These are phyloP conservation scores for Montipora sp. DNA, from an alignment of 64 coral and sea anemone species.

Conservation along the genomic window DNA sequence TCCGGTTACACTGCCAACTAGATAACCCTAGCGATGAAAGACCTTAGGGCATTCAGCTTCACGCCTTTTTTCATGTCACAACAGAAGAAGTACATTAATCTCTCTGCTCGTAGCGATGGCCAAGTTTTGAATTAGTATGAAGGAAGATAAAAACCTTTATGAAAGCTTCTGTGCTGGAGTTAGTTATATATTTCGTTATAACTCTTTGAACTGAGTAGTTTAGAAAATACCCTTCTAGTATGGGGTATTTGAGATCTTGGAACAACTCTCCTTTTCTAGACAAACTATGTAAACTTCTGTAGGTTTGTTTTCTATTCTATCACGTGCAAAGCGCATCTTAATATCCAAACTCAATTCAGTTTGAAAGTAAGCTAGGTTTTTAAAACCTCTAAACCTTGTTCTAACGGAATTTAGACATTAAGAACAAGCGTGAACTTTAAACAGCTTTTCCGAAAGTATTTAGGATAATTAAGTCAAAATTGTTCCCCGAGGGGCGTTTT, in stretches of 20 bases:
- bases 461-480: neutral
- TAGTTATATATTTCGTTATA: neutral
- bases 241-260: neutral
- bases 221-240: neutral
- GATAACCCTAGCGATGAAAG: constrained; percentile 33
- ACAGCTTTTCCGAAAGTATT: neutral
- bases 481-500: neutral
- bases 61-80: constrained; percentile 9
- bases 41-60: neutral
- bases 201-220: neutral
- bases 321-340: constrained; percentile 20
- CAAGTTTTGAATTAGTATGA: neutral
- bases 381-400: constrained; percentile 5
- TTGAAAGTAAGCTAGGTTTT: constrained; percentile 2
- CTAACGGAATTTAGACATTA: neutral
- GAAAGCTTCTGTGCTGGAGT: neutral
- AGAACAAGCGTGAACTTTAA: neutral
- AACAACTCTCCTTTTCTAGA: neutral
- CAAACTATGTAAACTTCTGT: constrained; percentile 14
- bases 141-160: neutral
- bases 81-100: neutral
- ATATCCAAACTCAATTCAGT: neutral
- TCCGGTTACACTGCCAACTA: constrained; percentile 11
- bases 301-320: neutral
- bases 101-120: neutral